A percentile compares a stretch with the other conserved stretches of the same genome.
These are phyloP conservation scores for Anabas testudineus DNA, from an alignment of 2,797 vertebrate genomes.

Conservation along the genomic window DNA sequence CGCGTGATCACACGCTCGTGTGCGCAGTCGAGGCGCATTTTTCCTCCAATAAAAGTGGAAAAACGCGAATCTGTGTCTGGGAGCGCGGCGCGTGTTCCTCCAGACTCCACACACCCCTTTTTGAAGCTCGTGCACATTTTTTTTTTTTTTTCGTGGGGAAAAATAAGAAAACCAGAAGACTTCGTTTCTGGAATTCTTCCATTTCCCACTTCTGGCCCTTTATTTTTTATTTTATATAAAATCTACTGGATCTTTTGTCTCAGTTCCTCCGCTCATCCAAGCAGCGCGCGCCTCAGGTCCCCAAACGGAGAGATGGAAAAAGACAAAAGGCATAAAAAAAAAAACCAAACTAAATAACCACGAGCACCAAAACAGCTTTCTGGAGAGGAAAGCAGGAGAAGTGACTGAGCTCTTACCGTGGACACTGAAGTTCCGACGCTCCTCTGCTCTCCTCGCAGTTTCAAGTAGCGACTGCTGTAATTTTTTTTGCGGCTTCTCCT, in stretches of 20 bases:
- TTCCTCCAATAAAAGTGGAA: constrained; percentile 26
- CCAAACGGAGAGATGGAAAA: constrained; percentile 33
- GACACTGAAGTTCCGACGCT: constrained; percentile 52
- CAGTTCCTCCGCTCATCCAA: neutral
- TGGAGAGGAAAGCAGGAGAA: neutral
- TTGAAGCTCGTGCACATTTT: constrained; percentile 61
- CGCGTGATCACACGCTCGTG: neutral
- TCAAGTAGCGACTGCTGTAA: constrained; percentile 48
- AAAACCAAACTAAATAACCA: neutral
- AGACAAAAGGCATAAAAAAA: constrained; percentile 49
- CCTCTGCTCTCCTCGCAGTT: constrained; percentile 61
- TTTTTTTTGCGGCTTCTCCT: constrained; percentile 72
- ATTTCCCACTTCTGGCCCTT: fast-evolving
- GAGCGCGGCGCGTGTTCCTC: constrained; percentile 43
- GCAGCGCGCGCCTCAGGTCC: constrained; percentile 39
- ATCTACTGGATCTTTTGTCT: constrained; percentile 37
- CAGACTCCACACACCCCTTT: constrained; percentile 78
- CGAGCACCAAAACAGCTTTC: neutral
- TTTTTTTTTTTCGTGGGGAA: neutral
- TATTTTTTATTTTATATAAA: neutral
- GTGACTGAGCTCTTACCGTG: constrained; percentile 69
- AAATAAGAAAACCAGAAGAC: neutral
- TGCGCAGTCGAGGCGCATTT: neutral
- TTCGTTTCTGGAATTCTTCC: neutral
- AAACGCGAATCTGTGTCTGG: neutral